Conservation (phyloP, 1,140 invertebrate species). For the Chionoecetes opilio region DNA sequence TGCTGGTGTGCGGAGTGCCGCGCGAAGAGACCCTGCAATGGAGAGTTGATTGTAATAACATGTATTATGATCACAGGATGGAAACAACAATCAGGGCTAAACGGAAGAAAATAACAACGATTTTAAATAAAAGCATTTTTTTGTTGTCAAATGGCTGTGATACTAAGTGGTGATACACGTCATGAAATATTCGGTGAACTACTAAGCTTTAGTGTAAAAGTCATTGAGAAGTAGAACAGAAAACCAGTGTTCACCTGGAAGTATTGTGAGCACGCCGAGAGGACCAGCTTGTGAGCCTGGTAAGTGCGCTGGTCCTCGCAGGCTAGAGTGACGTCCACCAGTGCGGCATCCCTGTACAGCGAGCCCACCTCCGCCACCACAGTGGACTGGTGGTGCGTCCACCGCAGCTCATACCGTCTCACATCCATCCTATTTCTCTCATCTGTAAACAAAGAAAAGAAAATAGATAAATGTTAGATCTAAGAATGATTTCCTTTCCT, state of each 20-base stretch:
- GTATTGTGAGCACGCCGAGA: slow-evolving; percentile 97
- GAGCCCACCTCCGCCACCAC: slow-evolving; percentile 81
- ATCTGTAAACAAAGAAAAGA: slow-evolving; percentile 56
- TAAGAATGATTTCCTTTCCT: neutral
- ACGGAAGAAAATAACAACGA: neutral
- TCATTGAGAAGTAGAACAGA: too few relatives aligned
- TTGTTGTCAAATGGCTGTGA: neutral
- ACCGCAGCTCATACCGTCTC: slow-evolving; percentile 80
- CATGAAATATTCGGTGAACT: neutral
- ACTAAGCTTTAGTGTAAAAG: too few relatives aligned
- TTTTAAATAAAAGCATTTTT: neutral
- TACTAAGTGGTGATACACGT: neutral
- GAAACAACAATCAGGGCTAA: neutral
- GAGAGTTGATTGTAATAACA: neutral
- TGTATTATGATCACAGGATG: neutral
- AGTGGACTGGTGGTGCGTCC: slow-evolving; percentile 81
- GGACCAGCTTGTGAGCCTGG: slow-evolving; percentile 95
- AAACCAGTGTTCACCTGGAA: slow-evolving; percentile 88
- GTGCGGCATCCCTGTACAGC: slow-evolving; percentile 79
- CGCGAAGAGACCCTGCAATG: slow-evolving; percentile 82
- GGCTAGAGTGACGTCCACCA: slow-evolving; percentile 81
- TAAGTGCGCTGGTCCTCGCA: slow-evolving; percentile 81
- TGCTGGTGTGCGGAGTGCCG: slow-evolving; percentile 84
- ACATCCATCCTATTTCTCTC: slow-evolving; percentile 77
- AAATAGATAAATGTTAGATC: neutral